phyloP scores from a whole-genome alignment of 1,140 invertebrate genomes.

The Subanguina moxae region DNA sequence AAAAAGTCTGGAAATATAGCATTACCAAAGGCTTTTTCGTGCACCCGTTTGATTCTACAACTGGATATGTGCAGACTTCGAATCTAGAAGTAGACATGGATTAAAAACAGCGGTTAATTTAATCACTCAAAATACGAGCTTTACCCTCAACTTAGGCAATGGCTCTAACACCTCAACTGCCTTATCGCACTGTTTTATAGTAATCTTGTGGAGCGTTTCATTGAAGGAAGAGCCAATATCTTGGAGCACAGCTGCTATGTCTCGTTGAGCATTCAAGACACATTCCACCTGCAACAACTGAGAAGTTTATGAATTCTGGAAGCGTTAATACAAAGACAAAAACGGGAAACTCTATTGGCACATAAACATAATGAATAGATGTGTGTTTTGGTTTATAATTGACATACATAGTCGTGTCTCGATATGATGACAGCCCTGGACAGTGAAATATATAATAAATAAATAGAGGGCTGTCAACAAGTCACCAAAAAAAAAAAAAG shows the following conservation, averaged over 20 bases:
- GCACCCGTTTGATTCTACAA: slow-evolving; percentile 29
- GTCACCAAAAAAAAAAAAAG: no score
- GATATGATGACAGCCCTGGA: no score
- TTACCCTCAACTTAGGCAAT: background rate
- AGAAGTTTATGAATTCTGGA: no score
- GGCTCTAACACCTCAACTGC: background rate
- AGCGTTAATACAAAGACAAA: no score
- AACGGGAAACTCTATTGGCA: no score
- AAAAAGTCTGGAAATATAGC: no score
- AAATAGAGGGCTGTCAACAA: no score
- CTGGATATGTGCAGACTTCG: slow-evolving; percentile 37
- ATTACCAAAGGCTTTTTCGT: slow-evolving; percentile 22
- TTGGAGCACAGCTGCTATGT: background rate
- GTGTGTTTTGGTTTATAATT: no score
- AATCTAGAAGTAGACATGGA: slow-evolving; percentile 14
- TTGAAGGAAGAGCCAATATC: background rate
- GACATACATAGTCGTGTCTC: no score
- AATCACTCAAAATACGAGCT: background rate
- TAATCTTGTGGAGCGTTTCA: background rate
- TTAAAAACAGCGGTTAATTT: background rate
- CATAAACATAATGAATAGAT: no score
- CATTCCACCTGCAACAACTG: background rate
- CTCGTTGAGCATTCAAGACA: background rate
- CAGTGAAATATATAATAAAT: no score
- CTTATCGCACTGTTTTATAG: background rate